A percentile compares a stretch with the other conserved stretches of the same genome.
These are phyloP conservation scores for Prietella phreatophila DNA, from an alignment of 2,113 vertebrate genomes.

Conservation along the genomic window DNA sequence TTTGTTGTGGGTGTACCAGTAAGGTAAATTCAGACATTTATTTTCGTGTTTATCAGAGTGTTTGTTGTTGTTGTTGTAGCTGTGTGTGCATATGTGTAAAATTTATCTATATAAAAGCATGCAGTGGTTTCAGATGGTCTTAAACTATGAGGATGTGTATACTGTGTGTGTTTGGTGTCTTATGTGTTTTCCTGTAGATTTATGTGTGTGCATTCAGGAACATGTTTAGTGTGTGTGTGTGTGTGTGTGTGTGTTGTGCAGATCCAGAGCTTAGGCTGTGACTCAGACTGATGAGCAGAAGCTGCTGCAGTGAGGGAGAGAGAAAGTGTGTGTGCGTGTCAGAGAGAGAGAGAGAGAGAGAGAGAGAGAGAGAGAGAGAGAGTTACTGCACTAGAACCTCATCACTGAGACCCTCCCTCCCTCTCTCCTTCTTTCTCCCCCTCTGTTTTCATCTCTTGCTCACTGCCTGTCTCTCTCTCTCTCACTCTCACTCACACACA, in stretches of 20 bases:
- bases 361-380: slow-evolving; percentile 60
- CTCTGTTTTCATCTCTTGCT: slow-evolving; percentile 56
- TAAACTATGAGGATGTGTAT: background rate
- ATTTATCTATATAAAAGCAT: background rate
- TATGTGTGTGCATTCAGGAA: background rate
- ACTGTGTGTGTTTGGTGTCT: background rate
- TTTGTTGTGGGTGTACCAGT: background rate
- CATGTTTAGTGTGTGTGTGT: slow-evolving; percentile 1
- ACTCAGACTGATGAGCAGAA: slow-evolving; percentile 90
- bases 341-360: slow-evolving; percentile 50
- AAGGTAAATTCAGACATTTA: background rate
- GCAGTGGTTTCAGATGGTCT: background rate
- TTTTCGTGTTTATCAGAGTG: background rate
- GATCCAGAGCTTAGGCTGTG: slow-evolving; percentile 69
- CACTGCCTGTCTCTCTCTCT: slow-evolving; percentile 40
- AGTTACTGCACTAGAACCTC: slow-evolving; percentile 73
- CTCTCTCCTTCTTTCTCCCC: slow-evolving; percentile 51
- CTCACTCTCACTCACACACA: background rate
- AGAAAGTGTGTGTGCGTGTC: slow-evolving; percentile 65
- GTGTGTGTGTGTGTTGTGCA: slow-evolving; percentile 31
- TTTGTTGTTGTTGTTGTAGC: background rate
- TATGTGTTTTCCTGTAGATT: background rate
- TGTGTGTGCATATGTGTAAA: background rate
- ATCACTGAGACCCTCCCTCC: slow-evolving; percentile 47
- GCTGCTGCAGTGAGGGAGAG: slow-evolving; percentile 88